phyloP scores from a whole-genome alignment of 2,113 vertebrate species.

The Heptranchias perlo region DNA sequence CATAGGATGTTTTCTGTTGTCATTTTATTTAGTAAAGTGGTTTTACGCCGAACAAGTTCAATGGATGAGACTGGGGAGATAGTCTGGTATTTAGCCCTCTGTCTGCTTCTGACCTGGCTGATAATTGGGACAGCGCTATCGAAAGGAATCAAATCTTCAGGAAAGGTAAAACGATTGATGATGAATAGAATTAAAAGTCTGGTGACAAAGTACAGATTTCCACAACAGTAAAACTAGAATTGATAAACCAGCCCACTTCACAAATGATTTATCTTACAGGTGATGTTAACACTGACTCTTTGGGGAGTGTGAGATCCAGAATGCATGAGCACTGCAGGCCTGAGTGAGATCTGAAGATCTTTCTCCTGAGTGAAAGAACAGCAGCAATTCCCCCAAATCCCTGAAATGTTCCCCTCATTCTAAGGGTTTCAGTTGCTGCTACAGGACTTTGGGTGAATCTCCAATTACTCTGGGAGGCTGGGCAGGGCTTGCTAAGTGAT shows the following conservation, averaged over 20 bases:
- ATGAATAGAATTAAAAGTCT: background rate
- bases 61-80: constrained; percentile 74
- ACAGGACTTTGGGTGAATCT: background rate
- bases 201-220: background rate
- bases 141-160: constrained; percentile 92
- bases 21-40: constrained; percentile 60
- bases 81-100: constrained; percentile 90
- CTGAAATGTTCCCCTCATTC: background rate
- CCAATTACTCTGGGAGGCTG: background rate
- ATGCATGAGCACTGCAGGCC: background rate
- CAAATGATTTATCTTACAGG: background rate
- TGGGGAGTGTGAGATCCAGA: background rate
- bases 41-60: constrained; percentile 69
- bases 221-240: background rate
- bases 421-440: background rate
- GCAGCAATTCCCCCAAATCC: background rate
- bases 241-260: background rate
- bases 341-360: background rate
- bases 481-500: background rate
- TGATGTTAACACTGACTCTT: background rate
- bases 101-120: constrained; percentile 76
- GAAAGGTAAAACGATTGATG: constrained; percentile 69
- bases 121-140: constrained; percentile 69
- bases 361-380: background rate
- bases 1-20: too few species aligned